Evolutionary conservation across 1,140 invertebrate species (phyloP).

Genomic region (Penaeus chinensis): DNA sequence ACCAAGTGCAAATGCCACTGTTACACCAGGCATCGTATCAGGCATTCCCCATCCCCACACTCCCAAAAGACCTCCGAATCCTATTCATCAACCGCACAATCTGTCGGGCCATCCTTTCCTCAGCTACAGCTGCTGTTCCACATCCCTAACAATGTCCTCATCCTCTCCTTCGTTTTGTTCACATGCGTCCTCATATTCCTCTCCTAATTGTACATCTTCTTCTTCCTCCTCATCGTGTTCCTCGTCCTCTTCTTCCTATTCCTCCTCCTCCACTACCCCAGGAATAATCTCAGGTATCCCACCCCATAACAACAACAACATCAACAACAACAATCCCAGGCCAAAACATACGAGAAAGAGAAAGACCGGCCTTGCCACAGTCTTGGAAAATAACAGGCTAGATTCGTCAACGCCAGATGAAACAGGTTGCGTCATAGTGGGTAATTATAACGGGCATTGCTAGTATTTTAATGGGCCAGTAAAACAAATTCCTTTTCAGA

Average conservation of each 20-base stretch:
- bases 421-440: slow-evolving; percentile 56
- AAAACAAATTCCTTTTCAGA: slow-evolving; percentile 24
- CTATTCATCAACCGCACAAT: slow-evolving; percentile 47
- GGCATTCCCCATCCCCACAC: slow-evolving; percentile 55
- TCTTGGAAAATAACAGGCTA: slow-evolving; percentile 55
- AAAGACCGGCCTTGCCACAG: slow-evolving; percentile 54
- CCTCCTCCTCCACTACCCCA: slow-evolving; percentile 59
- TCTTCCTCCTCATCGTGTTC: slow-evolving; percentile 12
- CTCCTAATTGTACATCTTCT: slow-evolving; percentile 7
- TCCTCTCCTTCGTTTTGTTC: slow-evolving; percentile 65
- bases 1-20: slow-evolving; percentile 30
- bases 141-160: slow-evolving; percentile 47
- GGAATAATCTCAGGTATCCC: slow-evolving; percentile 63
- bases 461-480: slow-evolving; percentile 49
- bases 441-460: slow-evolving; percentile 53
- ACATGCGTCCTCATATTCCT: neutral
- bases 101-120: slow-evolving; percentile 24
- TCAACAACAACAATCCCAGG: slow-evolving; percentile 54
- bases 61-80: slow-evolving; percentile 19
- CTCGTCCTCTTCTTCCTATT: slow-evolving; percentile 15
- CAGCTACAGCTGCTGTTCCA: slow-evolving; percentile 38
- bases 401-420: slow-evolving; percentile 38
- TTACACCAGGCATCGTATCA: slow-evolving; percentile 56
- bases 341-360: slow-evolving; percentile 46
- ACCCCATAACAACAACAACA: slow-evolving; percentile 61